Percentiles rank a stretch among this genome's conserved stretches.
These are phyloP conservation scores for Cephalopholis sonnerati DNA, from an alignment of 2,113 vertebrate genomes.

Conservation along the genomic window DNA sequence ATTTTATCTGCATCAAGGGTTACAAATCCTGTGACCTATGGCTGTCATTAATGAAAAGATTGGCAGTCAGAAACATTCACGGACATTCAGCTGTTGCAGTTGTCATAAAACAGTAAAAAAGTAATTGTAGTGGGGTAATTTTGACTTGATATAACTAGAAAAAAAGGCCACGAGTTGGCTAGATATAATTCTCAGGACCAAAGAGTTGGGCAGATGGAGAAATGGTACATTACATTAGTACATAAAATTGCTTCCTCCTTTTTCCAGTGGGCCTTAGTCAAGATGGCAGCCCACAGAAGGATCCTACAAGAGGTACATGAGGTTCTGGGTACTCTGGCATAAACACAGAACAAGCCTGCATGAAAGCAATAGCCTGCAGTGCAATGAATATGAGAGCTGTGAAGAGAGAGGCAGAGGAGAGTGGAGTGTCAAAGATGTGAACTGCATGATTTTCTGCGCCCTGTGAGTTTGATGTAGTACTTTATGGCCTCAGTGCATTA, in stretches of 20 bases:
- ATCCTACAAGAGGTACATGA: conserved; percentile 1
- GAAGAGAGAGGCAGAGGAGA: conserved; percentile 10
- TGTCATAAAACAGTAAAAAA: not conserved
- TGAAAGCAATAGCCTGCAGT: conserved; percentile 19
- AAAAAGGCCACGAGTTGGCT: not conserved
- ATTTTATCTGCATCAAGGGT: not conserved
- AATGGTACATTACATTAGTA: not conserved
- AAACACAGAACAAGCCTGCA: not conserved
- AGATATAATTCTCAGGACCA: not conserved
- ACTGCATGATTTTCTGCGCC: conserved; percentile 5
- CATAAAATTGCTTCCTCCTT: not conserved
- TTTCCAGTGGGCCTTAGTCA: not conserved
- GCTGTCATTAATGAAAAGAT: not conserved
- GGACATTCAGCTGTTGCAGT: conserved; percentile 1
- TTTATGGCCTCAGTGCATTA: conserved; percentile 5
- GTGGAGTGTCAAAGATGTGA: conserved; percentile 3
- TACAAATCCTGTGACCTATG: not conserved
- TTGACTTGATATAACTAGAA: not conserved
- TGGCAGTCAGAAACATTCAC: not conserved
- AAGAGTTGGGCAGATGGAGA: not conserved
- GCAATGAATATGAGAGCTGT: conserved; percentile 5
- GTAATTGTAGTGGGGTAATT: not conserved
- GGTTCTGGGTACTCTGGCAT: conserved; percentile 11
- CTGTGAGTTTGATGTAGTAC: conserved; percentile 5
- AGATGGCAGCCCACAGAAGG: not conserved